Evolutionary conservation across 2,888 invertebrate species (phyloP).

Genomic region (Temnothorax rugatulus): DNA sequence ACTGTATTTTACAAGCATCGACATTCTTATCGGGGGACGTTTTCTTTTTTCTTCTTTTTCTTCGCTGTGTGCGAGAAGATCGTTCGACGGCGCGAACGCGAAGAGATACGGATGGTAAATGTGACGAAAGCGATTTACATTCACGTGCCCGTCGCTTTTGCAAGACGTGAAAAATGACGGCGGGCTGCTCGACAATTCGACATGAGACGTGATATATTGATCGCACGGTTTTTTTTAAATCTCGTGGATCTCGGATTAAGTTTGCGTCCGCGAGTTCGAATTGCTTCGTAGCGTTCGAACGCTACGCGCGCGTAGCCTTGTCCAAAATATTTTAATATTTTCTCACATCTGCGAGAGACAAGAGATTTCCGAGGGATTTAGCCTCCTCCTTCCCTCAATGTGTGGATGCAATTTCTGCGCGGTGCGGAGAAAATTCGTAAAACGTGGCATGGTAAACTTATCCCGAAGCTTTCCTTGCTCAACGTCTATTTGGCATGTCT

Average conservation of each 20-base stretch:
- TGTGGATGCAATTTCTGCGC: background rate
- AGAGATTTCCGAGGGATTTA: background rate
- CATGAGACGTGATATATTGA: background rate
- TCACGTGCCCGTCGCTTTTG: slow-evolving; percentile 32
- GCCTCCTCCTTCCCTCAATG: background rate
- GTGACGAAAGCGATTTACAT: slow-evolving; percentile 46
- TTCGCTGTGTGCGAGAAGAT: background rate
- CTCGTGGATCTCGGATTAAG: background rate
- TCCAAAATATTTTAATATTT: slow-evolving; percentile 11
- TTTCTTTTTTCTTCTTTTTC: background rate
- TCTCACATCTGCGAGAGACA: background rate
- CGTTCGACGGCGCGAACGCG: background rate
- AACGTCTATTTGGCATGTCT: slow-evolving; percentile 17
- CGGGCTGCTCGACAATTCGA: slow-evolving; percentile 34
- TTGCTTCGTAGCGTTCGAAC: background rate
- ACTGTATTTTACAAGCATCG: slow-evolving; percentile 40
- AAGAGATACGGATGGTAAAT: slow-evolving; percentile 34
- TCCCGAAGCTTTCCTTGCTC: slow-evolving; percentile 23
- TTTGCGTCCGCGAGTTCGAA: background rate
- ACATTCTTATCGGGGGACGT: background rate
- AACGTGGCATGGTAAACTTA: background rate
- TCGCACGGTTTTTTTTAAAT: slow-evolving; percentile 16
- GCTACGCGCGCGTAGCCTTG: background rate
- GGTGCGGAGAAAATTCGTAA: background rate
- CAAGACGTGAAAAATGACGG: slow-evolving; percentile 51